These are phyloP conservation scores for Notamacropus eugenii DNA, from an alignment of 2,797 vertebrate species.

Conservation along the genomic window DNA sequence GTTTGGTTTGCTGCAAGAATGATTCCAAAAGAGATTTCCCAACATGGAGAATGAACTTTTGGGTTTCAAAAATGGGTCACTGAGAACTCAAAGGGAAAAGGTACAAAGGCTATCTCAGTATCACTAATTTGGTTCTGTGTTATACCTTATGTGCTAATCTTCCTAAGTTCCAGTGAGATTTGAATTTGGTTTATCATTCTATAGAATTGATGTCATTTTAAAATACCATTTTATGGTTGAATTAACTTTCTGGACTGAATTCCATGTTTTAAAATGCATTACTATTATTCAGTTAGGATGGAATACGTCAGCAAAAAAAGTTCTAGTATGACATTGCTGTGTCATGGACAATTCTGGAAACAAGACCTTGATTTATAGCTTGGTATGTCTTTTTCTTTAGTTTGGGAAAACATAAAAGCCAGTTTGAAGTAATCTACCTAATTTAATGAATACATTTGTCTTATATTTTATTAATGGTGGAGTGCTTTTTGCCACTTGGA, in stretches of 20 bases:
- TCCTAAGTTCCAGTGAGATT: conserved; percentile 39
- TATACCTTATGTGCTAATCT: not conserved
- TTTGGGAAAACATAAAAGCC: conserved; percentile 82
- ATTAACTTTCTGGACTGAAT: conserved; percentile 78
- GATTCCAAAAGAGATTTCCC: not conserved
- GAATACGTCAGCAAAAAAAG: conserved; percentile 82
- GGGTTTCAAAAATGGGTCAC: not conserved
- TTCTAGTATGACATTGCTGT: conserved; percentile 80
- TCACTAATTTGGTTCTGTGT: not conserved
- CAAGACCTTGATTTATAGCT: conserved; percentile 83
- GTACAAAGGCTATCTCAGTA: not conserved
- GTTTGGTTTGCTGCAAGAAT: not conserved
- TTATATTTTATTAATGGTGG: conserved; percentile 85
- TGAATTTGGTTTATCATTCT: conserved; percentile 57
- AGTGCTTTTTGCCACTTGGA: conserved; percentile 84
- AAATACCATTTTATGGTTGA: conserved; percentile 72
- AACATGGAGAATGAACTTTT: not conserved
- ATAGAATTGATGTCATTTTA: conserved; percentile 69
- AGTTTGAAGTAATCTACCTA: conserved; percentile 83
- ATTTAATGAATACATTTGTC: conserved; percentile 85
- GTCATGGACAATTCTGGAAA: conserved; percentile 75
- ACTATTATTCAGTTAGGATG: conserved; percentile 84
- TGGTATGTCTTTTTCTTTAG: conserved; percentile 76
- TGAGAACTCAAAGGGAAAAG: not conserved
- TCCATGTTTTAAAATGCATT: conserved; percentile 82